Conservation (phyloP, 2,113 vertebrate genomes). For the Corapipo altera region DNA sequence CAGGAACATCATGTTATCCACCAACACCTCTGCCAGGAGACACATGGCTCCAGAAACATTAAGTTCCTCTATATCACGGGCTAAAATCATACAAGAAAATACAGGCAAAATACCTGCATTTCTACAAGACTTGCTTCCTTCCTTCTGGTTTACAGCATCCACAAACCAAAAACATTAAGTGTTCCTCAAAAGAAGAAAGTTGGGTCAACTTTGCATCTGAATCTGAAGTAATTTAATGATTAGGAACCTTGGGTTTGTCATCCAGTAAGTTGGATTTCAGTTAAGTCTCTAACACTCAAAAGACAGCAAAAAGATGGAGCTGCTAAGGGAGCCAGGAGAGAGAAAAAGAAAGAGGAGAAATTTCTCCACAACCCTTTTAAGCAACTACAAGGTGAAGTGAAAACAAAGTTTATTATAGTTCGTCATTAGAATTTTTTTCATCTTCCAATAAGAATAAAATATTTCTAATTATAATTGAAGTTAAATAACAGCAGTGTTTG, state of each 20-base stretch:
- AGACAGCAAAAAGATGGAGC: background rate
- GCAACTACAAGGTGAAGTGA: background rate
- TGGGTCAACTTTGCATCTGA: background rate
- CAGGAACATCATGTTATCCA: background rate
- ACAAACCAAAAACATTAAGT: background rate
- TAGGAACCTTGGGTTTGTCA: background rate
- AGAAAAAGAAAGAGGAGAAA: background rate
- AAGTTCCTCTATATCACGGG: background rate
- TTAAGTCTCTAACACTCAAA: background rate
- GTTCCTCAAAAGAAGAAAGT: rapidly evolving
- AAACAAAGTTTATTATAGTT: background rate
- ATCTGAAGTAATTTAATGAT: background rate
- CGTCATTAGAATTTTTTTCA: background rate
- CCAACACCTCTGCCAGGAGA: background rate
- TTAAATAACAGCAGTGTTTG: background rate
- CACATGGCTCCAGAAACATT: background rate
- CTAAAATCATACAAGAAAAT: background rate
- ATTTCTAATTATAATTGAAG: background rate
- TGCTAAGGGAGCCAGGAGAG: background rate
- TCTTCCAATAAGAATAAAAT: background rate
- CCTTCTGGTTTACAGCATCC: background rate
- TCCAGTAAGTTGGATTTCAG: background rate
- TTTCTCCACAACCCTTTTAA: background rate
- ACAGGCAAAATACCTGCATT: background rate
- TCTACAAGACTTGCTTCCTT: background rate